Conservation (phyloP, 1,140 invertebrate genomes). For the Riptortus pedestris region DNA sequence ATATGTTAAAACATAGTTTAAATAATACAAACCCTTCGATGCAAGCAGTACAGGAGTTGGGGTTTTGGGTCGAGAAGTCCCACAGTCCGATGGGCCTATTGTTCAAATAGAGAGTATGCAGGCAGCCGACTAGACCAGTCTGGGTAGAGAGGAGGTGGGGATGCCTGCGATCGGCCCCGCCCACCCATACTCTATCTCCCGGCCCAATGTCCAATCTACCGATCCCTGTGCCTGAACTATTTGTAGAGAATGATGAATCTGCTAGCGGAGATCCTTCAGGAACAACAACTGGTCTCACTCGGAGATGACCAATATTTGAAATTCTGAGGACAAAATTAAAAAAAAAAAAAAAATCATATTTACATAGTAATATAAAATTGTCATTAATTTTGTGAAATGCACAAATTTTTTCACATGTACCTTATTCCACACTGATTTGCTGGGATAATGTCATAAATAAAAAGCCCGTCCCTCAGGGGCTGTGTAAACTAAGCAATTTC, state of each 20-base stretch:
- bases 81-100: slow-evolving; percentile 71
- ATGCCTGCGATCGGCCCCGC: slow-evolving; percentile 41
- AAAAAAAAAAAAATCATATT: neutral
- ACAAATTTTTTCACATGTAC: no score
- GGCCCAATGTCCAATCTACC: slow-evolving; percentile 43
- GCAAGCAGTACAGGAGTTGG: slow-evolving; percentile 60
- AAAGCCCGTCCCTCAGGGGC: no score
- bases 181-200: slow-evolving; percentile 46
- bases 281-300: slow-evolving; percentile 41
- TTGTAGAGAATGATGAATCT: slow-evolving; percentile 36
- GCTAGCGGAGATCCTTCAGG: slow-evolving; percentile 35
- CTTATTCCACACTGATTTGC: no score
- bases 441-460: no score
- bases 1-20: neutral
- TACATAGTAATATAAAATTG: neutral
- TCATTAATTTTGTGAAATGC: no score
- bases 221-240: slow-evolving; percentile 41
- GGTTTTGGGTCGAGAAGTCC: slow-evolving; percentile 64
- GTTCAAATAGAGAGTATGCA: slow-evolving; percentile 67
- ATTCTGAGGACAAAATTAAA: slow-evolving; percentile 37
- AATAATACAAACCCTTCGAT: slow-evolving; percentile 50
- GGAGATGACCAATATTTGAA: slow-evolving; percentile 45
- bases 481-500: no score
- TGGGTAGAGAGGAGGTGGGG: slow-evolving; percentile 32
- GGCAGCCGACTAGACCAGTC: slow-evolving; percentile 56